These are phyloP conservation scores for Antennarius striatus DNA, from an alignment of 2,113 vertebrate species.

Conservation along the genomic window DNA sequence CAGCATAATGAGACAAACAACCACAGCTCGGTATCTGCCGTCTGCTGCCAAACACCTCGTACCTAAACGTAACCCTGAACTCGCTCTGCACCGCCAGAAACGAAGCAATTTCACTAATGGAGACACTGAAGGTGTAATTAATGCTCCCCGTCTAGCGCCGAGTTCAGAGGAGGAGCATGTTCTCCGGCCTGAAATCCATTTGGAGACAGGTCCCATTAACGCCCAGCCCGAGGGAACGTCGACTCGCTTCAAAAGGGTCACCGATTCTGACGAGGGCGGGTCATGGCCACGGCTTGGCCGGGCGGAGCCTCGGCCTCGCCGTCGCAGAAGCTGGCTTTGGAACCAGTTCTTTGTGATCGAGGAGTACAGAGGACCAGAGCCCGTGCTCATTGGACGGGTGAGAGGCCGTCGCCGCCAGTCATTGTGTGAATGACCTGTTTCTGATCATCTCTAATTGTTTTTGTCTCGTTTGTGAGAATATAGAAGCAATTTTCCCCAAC, in stretches of 20 bases:
- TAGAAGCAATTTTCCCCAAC: not conserved
- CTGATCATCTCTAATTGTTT: not conserved
- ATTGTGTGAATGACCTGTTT: slow-evolving; percentile 12
- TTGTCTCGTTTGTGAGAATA: not conserved
- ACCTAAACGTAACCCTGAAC: slow-evolving; percentile 38
- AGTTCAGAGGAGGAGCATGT: slow-evolving; percentile 30
- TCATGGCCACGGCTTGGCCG: not conserved
- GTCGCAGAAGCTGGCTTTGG: slow-evolving; percentile 91
- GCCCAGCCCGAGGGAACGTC: slow-evolving; percentile 20
- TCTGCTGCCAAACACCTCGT: slow-evolving; percentile 21
- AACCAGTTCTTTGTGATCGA: slow-evolving; percentile 96
- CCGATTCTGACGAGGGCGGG: slow-evolving; percentile 28
- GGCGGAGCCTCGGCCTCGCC: slow-evolving; percentile 65
- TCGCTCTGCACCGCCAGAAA: slow-evolving; percentile 10
- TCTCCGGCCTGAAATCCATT: slow-evolving; percentile 23
- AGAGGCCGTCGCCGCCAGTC: slow-evolving; percentile 51
- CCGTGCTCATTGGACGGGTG: slow-evolving; percentile 91
- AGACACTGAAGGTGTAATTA: slow-evolving; percentile 43
- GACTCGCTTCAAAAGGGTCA: slow-evolving; percentile 29
- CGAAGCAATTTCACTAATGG: slow-evolving; percentile 42
- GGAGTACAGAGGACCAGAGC: slow-evolving; percentile 90
- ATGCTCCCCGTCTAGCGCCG: slow-evolving; percentile 13
- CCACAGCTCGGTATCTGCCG: not conserved
- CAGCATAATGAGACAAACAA: not conserved
- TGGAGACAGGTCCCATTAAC: slow-evolving; percentile 25